Conservation (phyloP, 2,888 invertebrate species). For the Conomelus anceps region DNA sequence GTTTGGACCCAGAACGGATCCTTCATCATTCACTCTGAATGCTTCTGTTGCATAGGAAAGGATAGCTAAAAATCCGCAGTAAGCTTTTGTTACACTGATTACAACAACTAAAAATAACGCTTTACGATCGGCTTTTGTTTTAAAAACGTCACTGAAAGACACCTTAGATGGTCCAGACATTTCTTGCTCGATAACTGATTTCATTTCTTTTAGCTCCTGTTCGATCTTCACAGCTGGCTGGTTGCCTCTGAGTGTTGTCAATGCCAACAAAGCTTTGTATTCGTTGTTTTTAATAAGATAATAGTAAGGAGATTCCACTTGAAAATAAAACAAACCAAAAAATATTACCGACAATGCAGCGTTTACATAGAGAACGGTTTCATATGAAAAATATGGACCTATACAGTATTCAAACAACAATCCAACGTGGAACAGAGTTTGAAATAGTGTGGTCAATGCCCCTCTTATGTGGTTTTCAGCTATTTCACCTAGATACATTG, state of each 20-base stretch:
- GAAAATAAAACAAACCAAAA: constrained; percentile 2
- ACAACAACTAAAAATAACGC: constrained; percentile 15
- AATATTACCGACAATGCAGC: constrained; percentile 8
- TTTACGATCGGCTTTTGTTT: constrained; percentile 15
- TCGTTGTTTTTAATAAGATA: constrained; percentile 6
- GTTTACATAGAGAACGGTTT: neutral
- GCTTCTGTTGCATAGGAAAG: constrained; percentile 19
- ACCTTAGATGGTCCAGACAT: constrained; percentile 5
- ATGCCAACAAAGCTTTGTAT: neutral
- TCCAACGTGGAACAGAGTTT: constrained; percentile 9
- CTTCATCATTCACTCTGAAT: neutral
- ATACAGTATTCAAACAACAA: constrained; percentile 17
- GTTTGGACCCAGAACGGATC: neutral
- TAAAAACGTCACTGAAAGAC: constrained; percentile 14
- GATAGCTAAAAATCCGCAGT: constrained; percentile 12
- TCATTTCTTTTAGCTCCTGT: constrained; percentile 13
- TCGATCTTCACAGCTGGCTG: neutral
- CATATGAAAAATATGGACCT: constrained; percentile 15
- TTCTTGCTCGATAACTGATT: neutral
- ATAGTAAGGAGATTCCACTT: constrained; percentile 22
- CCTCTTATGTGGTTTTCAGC: constrained; percentile 15
- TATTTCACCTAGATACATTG: constrained; percentile 21
- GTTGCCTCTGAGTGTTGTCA: neutral
- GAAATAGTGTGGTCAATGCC: constrained; percentile 9
- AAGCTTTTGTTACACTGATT: neutral